Conservation (phyloP, 1,140 invertebrate genomes). For the Campoletis sonorensis region DNA sequence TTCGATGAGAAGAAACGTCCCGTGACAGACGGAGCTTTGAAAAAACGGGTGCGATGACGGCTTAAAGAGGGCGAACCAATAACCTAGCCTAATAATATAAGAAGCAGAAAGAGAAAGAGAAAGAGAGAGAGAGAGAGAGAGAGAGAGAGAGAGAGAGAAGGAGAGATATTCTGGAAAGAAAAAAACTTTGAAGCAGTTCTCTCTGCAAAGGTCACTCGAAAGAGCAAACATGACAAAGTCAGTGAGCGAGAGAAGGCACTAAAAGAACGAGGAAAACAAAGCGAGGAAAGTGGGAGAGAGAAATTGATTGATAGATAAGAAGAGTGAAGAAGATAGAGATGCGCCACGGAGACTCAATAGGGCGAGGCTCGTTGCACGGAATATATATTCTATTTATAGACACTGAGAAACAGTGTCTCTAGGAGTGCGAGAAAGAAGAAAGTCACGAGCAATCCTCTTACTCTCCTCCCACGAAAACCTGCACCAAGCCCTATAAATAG, state of each 20-base stretch:
- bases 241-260: too few species aligned
- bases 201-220: constrained; percentile 67
- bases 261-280: too few species aligned
- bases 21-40: background rate
- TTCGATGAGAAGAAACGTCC: constrained; percentile 22
- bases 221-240: background rate
- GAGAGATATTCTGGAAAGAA: constrained; percentile 24
- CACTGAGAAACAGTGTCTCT: background rate
- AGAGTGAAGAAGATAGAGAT: background rate
- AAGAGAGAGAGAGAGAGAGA: background rate
- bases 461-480: constrained; percentile 68
- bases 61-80: background rate
- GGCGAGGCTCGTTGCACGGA: constrained; percentile 50
- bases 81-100: constrained; percentile 27
- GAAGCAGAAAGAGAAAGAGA: too few species aligned
- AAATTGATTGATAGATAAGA: constrained; percentile 4
- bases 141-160: constrained; percentile 42
- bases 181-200: background rate
- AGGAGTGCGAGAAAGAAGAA: background rate
- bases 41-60: background rate
- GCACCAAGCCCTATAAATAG: constrained; percentile 64
- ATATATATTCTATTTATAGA: constrained; percentile 65
- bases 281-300: background rate
- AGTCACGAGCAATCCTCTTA: constrained; percentile 21
- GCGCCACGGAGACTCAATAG: constrained; percentile 49